Evolutionary conservation across 1,140 invertebrate species (phyloP).

Genomic region (Cheumatopsyche charites): DNA sequence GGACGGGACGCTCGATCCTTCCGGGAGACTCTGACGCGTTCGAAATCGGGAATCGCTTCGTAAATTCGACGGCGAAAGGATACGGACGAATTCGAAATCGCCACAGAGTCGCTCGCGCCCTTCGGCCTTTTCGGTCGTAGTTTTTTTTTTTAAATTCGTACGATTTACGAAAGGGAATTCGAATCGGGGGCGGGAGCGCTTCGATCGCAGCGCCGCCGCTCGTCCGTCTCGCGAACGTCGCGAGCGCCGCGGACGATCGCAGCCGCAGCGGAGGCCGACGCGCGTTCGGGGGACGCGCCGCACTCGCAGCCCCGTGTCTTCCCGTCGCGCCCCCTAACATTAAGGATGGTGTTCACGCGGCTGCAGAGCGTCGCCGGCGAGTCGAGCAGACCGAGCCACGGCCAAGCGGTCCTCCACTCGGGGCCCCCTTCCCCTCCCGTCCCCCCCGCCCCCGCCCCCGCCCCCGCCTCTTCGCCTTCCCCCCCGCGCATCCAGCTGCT

Average conservation of each 20-base stretch:
- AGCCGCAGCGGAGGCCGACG: not conserved
- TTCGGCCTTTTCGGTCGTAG: too few species aligned
- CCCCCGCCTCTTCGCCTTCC: constrained; percentile 50
- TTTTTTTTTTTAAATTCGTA: too few species aligned
- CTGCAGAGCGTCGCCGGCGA: constrained; percentile 5
- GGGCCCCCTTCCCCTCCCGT: not conserved
- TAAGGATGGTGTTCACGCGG: constrained; percentile 7
- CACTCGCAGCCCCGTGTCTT: not conserved
- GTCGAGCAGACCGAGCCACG: not conserved
- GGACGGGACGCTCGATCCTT: too few species aligned
- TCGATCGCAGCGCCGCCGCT: not conserved
- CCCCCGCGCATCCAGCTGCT: constrained; percentile 58
- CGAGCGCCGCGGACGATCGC: not conserved
- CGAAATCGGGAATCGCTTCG: too few species aligned
- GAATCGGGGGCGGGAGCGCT: not conserved
- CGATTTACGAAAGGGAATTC: too few species aligned
- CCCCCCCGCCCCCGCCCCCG: not conserved
- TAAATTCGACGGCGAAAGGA: too few species aligned
- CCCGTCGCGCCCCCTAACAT: too few species aligned
- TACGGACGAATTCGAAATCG: too few species aligned
- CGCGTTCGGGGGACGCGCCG: too few species aligned
- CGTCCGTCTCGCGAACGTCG: not conserved
- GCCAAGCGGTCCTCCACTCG: not conserved
- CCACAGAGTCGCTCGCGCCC: too few species aligned
- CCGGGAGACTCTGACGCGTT: too few species aligned